Evolutionary conservation across 2,888 invertebrate genomes (phyloP), one percentile per base, ranked within the genome.

Genomic region (Athalia circularis): DNA sequence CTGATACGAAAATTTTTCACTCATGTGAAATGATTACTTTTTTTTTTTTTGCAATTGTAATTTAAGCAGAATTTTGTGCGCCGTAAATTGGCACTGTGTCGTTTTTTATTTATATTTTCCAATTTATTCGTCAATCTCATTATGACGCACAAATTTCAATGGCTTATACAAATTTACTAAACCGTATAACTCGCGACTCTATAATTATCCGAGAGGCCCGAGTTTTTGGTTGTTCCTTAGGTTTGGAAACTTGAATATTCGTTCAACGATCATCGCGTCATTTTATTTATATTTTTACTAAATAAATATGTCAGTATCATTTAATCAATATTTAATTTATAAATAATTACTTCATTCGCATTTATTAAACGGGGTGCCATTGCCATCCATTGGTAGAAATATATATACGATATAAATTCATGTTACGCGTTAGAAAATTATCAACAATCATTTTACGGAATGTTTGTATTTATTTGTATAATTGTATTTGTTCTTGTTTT

Each of bases 381-480:
- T 62, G 75, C 29, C 75, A 75, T 75, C 52, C 75, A 50, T 61
- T 50, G 75, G 48, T 62, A 29, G 15, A 29, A 29, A 8, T n/a
- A 29, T 29, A 2, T 29, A 29, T 29, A 29, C 29, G 29, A 29
- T 29, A 29, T 29, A 29, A 29, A 29, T 29, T 29, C 29, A 72
- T 29, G 8, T 45, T 59, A 72, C 57, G 11, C 59, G 43, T 47
- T 57, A 72, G 59, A 59, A 13, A 72, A 72, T 59, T 59, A 59
- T 62, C 50, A 75, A 64, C 48, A 75, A 62, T 72, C 75, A 75
- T 75, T 75, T 43, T 61, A n/a, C 52, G 50, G 57, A 75, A 75
- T 62, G 75, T 64, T 75, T 75, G 75, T 64, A 75, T 75, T 75
- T 75, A 75, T 75, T 75, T 75, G 75, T 62, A 50, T 62, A 75